Evolutionary conservation across 2,797 vertebrate genomes (phyloP), one percentile per base, ranked within the genome.

Genomic region (Hyperoplus immaculatus): DNA sequence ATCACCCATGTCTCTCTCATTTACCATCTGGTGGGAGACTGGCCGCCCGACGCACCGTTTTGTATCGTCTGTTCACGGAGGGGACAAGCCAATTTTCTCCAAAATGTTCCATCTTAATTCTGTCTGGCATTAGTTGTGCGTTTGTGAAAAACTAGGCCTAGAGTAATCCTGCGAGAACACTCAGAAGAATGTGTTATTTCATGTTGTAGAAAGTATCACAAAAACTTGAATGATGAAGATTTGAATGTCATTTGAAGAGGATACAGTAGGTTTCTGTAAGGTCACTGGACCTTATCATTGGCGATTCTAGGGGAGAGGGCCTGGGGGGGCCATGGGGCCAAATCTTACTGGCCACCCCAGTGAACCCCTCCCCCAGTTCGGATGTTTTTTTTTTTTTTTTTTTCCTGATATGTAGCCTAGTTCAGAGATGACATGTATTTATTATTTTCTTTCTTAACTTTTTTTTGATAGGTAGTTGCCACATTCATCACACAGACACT

Each of bases 11-110:
- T 78, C 89, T 92, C 85, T 92, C 85, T 75, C 84, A 42, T 90
- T 90, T 83, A 92, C 94, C 92, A 94, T 94, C 94, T 94, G 94
- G 87, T 88, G 86, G 69, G 85, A 88, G 86, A 92, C 84, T 91
- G 88, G 84, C 88, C 83, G 83, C 77, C 72, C 78, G 80, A 75
- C 78, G 82, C 81, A 82, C 77, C 80, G 65, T 85, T 87, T 82
- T 83, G 79, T 80, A 46, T 88, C 87, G 81, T 90, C 89, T 92
- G 88, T 88, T 89, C 86, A 70, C 49, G 67, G 77, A 67, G 77
- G 78, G 88, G 76, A 82, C 79, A 6, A 72, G 91, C 87, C 91
- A 90, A 72, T 83, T 87, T 86, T 72, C 79, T 84, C 80, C 77
- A 91, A 92, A 88, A 88, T 88, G 87, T 90, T 87, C 29, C 80